Base-by-base conservation (phyloP, 2,888 invertebrate genomes). In the Lithophane ornitopus region DNA sequence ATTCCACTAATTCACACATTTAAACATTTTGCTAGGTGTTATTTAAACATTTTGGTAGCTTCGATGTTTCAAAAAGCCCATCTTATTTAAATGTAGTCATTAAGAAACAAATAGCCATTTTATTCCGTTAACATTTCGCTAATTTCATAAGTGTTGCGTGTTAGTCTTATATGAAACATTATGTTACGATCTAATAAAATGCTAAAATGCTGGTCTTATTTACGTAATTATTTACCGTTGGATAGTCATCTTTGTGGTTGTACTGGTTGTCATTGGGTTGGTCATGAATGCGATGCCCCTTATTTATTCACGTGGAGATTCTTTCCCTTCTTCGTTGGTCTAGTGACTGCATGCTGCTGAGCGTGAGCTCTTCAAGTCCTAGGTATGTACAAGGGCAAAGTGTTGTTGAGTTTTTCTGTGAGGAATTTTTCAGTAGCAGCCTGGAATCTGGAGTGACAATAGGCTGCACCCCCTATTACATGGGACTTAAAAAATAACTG, bases 121-220 rank as follows among this genome's bases (percentile, higher is more conserved):
- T 66, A 44, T 59, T 70, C 70, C 52, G 69, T 72, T 85, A 84
- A 85, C 80, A 85, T 87, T 85, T 85, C 11, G 28, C 56, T 63
- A 65, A 76, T 84, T 76, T 85, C 65, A 67, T 70, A 84, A 84
- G 58, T 28, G n/a, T 87, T 87, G 84, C 87, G 68, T 74, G 71
- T 61, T 56, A 19, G 44, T 44, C 49, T 72, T 62, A 75, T 71
- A 61, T 69, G 62, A 34, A 70, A 65, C 52, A 71, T 76, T 34
- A 63, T 70, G 66, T 72, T 77, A 41, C 73, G 61, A 74, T 80
- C 68, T 69, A 73, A 56, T 75, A 61, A 77, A 80, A 58, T 61
- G 62, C 59, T 75, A 61, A 77, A 80, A 58, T 61, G 62, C 22
- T 80, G 34, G 54, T 58, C 72, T 71, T 34, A 62, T 76, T 85